Evolutionary conservation across 2,113 vertebrate species (phyloP).

Genomic region (Limnothrissa miodon): DNA sequence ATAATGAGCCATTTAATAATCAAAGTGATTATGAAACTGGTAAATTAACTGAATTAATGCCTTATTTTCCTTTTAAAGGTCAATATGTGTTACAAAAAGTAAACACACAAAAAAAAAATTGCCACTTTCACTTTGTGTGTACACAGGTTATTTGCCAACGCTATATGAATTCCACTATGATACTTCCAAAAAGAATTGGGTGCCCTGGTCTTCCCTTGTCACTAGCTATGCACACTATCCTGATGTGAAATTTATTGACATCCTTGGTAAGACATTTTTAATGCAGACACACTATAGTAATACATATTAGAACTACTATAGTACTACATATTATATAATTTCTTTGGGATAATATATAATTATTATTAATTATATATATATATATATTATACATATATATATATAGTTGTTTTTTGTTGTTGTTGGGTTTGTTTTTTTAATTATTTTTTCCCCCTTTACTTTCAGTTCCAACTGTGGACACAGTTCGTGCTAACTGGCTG

Average conservation of each 20-base stretch:
- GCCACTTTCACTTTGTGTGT: slow-evolving; percentile 23
- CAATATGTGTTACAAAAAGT: neutral
- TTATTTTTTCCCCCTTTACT: slow-evolving; percentile 21
- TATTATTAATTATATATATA: no score
- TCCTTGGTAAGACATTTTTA: slow-evolving; percentile 77
- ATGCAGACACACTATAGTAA: neutral
- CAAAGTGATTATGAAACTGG: no score
- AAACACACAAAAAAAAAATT: neutral
- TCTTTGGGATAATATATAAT: no score
- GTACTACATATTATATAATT: no score
- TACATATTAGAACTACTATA: no score
- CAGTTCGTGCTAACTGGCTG: slow-evolving; percentile 84
- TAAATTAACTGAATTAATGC: no score
- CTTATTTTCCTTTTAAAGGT: no score
- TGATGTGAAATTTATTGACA: slow-evolving; percentile 82
- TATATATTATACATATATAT: no score
- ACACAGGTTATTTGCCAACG: slow-evolving; percentile 81
- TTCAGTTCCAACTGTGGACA: slow-evolving; percentile 92
- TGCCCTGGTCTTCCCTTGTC: slow-evolving; percentile 86
- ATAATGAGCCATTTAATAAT: no score
- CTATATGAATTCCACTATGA: slow-evolving; percentile 95
- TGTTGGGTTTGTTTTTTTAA: neutral
- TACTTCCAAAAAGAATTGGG: slow-evolving; percentile 71
- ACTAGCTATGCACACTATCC: slow-evolving; percentile 78
- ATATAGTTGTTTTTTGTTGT: no score